Evolutionary conservation across 2,113 vertebrate genomes (phyloP), one percentile per base, ranked within the genome.

Genomic region (Etheostoma cragini): DNA sequence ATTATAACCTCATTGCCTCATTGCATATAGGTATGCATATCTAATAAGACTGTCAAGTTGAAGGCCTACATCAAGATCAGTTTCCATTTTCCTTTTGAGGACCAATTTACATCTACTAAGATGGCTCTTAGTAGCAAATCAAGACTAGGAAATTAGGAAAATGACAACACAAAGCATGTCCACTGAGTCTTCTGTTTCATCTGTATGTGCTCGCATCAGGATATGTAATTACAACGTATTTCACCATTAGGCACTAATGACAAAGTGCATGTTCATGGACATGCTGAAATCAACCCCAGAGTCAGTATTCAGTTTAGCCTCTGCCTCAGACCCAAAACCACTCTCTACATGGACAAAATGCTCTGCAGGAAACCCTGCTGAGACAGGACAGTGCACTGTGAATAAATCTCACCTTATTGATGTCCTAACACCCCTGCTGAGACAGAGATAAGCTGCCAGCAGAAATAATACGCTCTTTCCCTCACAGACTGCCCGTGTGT

Each of bases 391-490:
- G 26, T 57, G 49, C 47, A n/a, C 60, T 61, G 71, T 72, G 72
- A 86, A 65, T 70, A 70, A 49, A 66, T 71, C 78, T 54, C 24
- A 66, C 53, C 52, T 78, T 66, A 62, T 7, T 76, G 68, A 67
- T 68, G 73, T 68, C 78, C 62, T 17, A 47, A 56, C 66, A 66
- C 12, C 30, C 53, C 74, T 74, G 69, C 68, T 81, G 73, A 45
- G 52, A 65, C 47, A 52, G 24, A 76, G 78, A 67, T 69, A 76
- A 80, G 60, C 76, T 84, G 68, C 54, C 53, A 56, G 63, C 69
- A 46, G 62, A 65, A 76, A 72, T 45, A 73, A 76, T 21, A 63
- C 47, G 35, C 62, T 74, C 63, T 19, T 76, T 50, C 50, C 63
- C 35, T 30, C 64, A 45, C 62, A 68, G 42, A n/a, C 69, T 71